Evolutionary conservation across 2,888 invertebrate species (phyloP), one percentile per base, ranked within the genome.

Genomic region (Doris montereyensis): DNA sequence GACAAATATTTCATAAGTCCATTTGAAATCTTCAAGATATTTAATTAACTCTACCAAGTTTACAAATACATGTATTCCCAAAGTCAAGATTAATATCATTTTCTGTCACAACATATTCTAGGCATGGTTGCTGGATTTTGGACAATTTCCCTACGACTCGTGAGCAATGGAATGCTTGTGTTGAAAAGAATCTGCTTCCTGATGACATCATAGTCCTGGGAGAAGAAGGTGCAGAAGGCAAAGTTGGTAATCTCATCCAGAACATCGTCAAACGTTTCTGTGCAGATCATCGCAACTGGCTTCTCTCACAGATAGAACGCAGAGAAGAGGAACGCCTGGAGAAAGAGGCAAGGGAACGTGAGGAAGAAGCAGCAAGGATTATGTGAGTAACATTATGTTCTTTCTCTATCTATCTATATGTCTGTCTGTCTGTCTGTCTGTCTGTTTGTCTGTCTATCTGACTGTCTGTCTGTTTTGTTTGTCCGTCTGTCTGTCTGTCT

Each of bases 51-150:
- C n/a, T n/a, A n/a, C n/a, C n/a, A n/a, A n/a, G n/a, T n/a, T n/a
- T n/a, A n/a, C n/a, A n/a, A n/a, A n/a, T n/a, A n/a, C n/a, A n/a
- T n/a, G n/a, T n/a, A n/a, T n/a, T n/a, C n/a, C n/a, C n/a, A n/a
- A n/a, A n/a, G n/a, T n/a, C n/a, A n/a, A n/a, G n/a, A n/a, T n/a
- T n/a, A n/a, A n/a, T n/a, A n/a, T n/a, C n/a, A n/a, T n/a, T n/a
- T n/a, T n/a, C n/a, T n/a, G n/a, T n/a, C n/a, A n/a, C n/a, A n/a
- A n/a, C 24, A 8, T 76, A n/a, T 57, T 57, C 17, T 81, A 90
- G 89, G 41, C 83, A 87, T 85, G 91, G 91, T 58, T 90, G 90
- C 24, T 91, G 91, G 91, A 89, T 91, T 41, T 78, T 91, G 32
- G 91, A 91, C 81, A 90, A 91, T 83, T 91, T 90, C 84, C 91